phyloP scores from a whole-genome alignment of 2,888 invertebrate species.

The Meliscaeva auricollis region DNA sequence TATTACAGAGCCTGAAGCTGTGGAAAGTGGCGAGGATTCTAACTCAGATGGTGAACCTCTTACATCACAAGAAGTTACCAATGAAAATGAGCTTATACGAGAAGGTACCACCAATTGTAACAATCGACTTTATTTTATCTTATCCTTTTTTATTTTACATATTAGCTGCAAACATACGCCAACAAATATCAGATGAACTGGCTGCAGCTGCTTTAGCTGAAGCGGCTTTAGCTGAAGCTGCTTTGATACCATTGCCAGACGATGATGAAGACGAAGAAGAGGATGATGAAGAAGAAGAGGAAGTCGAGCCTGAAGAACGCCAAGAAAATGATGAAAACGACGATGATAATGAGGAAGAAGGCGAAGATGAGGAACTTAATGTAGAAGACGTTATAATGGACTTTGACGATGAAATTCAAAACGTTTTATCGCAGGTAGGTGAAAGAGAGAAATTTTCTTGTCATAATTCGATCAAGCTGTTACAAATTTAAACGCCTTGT shows the following conservation, averaged over 20 bases:
- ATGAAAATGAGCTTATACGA: neutral
- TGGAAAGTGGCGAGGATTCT: slow-evolving; percentile 78
- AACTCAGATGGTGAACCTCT: slow-evolving; percentile 56
- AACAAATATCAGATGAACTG: slow-evolving; percentile 37
- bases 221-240: slow-evolving; percentile 52
- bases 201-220: slow-evolving; percentile 44
- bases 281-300: slow-evolving; percentile 66
- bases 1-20: slow-evolving; percentile 42
- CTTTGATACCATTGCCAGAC: slow-evolving; percentile 60
- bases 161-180: slow-evolving; percentile 34
- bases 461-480: no score
- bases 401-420: slow-evolving; percentile 71
- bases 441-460: neutral
- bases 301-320: slow-evolving; percentile 69
- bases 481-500: no score
- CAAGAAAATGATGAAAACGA: slow-evolving; percentile 69
- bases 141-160: neutral
- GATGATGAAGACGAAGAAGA: slow-evolving; percentile 74
- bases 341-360: slow-evolving; percentile 67
- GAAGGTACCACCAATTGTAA: no score
- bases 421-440: slow-evolving; percentile 65
- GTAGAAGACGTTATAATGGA: slow-evolving; percentile 70
- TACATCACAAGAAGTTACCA: slow-evolving; percentile 40
- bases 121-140: no score
- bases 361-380: slow-evolving; percentile 68